phyloP scores from a whole-genome alignment of 2,888 invertebrate genomes.

The Sialis lutaria region DNA sequence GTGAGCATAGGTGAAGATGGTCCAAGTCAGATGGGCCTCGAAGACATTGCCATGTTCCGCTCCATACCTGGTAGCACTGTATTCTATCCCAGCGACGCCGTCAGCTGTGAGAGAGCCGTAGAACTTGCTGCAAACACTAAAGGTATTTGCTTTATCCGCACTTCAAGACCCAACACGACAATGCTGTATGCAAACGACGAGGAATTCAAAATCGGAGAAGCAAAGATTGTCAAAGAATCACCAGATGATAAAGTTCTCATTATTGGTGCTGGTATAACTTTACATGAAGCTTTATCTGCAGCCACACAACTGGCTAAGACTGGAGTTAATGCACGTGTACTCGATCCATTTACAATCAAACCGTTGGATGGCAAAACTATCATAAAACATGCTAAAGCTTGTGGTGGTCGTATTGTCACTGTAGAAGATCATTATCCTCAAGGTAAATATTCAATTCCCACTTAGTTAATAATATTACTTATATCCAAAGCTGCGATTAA shows the following conservation, averaged over 20 bases:
- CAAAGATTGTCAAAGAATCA: constrained; percentile 62
- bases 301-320: constrained; percentile 50
- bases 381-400: constrained; percentile 54
- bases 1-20: constrained; percentile 98
- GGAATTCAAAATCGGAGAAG: constrained; percentile 60
- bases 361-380: constrained; percentile 76
- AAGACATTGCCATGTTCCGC: constrained; percentile 92
- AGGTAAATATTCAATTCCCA: constrained; percentile 29
- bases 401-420: constrained; percentile 68
- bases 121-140: constrained; percentile 90
- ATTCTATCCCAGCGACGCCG: constrained; percentile 82
- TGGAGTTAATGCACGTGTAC: constrained; percentile 61
- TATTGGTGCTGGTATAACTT: constrained; percentile 86
- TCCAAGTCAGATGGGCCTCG: constrained; percentile 99
- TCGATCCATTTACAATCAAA: constrained; percentile 94
- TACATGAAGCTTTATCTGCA: constrained; percentile 79
- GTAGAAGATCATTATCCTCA: constrained; percentile 97
- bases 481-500: too few species aligned
- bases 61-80: constrained; percentile 67
- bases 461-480: constrained; percentile 1
- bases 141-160: constrained; percentile 91
- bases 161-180: constrained; percentile 78
- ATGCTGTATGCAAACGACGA: constrained; percentile 78
- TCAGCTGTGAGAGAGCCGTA: constrained; percentile 82
- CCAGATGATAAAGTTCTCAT: constrained; percentile 65